Percentiles rank a stretch among this genome's conserved stretches.
Evolutionary conservation across 2,113 vertebrate species (phyloP).

Genomic region (Sceloporus tristichus): DNA sequence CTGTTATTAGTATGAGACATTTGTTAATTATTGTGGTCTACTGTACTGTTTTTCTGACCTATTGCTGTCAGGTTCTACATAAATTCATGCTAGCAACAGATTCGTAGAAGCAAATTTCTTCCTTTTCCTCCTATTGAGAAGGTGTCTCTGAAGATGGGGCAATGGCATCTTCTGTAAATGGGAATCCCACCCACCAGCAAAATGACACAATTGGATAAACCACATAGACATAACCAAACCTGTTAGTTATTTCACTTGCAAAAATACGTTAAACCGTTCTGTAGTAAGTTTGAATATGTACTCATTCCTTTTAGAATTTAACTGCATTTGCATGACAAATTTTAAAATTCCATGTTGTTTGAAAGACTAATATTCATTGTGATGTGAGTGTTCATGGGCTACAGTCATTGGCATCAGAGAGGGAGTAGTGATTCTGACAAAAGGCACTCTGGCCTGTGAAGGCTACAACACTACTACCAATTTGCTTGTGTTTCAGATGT

Average conservation of each 20-base stretch:
- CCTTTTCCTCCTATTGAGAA: too few relatives aligned
- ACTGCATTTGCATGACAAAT: conserved; percentile 32
- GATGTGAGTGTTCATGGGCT: not conserved
- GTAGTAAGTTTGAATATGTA: not conserved
- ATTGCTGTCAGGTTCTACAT: not conserved
- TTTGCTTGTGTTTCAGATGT: too few relatives aligned
- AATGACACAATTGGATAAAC: not conserved
- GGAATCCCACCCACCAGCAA: not conserved
- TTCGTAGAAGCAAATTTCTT: not conserved
- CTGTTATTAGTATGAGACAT: conserved; percentile 26
- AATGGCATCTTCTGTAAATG: not conserved
- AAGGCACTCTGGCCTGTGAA: not conserved
- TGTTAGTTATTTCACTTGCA: not conserved
- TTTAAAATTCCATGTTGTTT: not conserved
- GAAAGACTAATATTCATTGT: not conserved
- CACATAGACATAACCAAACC: not conserved
- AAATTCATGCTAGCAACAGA: not conserved
- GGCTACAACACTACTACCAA: too few relatives aligned
- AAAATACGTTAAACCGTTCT: not conserved
- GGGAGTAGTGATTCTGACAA: not conserved
- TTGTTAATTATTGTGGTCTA: not conserved
- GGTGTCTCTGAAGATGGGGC: not conserved
- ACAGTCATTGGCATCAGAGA: not conserved
- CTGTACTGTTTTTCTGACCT: conserved; percentile 6
- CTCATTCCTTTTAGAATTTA: not conserved